phyloP scores from a whole-genome alignment of 2,797 vertebrate species.

The Acanthopagrus latus region DNA sequence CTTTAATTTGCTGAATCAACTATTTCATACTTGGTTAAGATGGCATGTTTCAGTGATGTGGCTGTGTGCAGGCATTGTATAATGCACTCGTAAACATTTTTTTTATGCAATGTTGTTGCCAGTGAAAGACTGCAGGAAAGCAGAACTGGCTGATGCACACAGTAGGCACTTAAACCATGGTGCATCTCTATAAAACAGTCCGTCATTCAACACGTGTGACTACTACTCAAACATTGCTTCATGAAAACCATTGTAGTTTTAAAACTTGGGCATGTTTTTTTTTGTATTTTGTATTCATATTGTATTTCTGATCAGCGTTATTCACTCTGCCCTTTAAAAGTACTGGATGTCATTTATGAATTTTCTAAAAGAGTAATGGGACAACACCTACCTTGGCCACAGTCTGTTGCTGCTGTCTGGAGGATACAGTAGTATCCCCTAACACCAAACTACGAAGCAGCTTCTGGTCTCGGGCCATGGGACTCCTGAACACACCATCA shows the following conservation, averaged over 20 bases:
- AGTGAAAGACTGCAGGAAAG: background rate
- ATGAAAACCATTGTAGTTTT: background rate
- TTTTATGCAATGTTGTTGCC: background rate
- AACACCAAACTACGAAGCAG: too few relatives aligned
- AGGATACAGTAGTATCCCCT: too few relatives aligned
- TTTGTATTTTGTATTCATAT: background rate
- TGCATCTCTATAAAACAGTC: too few relatives aligned
- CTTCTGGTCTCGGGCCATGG: too few relatives aligned
- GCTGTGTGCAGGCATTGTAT: conserved; percentile 1
- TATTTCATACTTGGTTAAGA: conserved; percentile 16
- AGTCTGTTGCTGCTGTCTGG: too few relatives aligned
- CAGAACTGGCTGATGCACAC: background rate
- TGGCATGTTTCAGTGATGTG: conserved; percentile 7
- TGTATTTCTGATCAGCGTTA: background rate
- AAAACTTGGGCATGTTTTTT: background rate
- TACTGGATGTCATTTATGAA: background rate
- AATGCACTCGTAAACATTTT: background rate
- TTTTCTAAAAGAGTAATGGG: too few relatives aligned
- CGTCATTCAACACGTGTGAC: too few relatives aligned
- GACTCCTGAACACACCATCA: too few relatives aligned
- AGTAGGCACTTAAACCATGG: background rate
- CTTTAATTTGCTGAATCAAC: conserved; percentile 38
- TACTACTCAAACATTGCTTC: background rate
- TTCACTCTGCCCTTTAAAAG: background rate
- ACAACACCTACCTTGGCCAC: too few relatives aligned